Percentiles rank a stretch among this genome's conserved stretches.
Evolutionary conservation across 2,113 vertebrate genomes (phyloP).

Genomic region (Ophthalmolycus amberensis): DNA sequence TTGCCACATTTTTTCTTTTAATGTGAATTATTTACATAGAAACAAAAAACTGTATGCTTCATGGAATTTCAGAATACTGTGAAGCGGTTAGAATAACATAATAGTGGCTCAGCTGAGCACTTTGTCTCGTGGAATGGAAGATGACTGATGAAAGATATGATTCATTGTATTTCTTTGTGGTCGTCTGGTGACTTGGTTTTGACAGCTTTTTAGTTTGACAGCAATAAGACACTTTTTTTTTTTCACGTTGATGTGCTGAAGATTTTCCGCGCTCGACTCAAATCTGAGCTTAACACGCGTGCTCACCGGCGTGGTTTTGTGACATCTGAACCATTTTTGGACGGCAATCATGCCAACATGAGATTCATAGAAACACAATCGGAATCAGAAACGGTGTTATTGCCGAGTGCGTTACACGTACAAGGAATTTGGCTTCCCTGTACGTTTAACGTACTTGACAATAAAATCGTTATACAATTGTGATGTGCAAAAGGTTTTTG

Average conservation of each 20-base stretch:
- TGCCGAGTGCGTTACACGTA: too few relatives aligned
- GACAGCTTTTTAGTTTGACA: not conserved
- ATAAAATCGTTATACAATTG: too few relatives aligned
- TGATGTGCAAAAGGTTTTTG: too few relatives aligned
- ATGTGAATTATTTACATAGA: not conserved
- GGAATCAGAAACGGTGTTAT: too few relatives aligned
- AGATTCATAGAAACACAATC: not conserved
- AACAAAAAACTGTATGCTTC: too few relatives aligned
- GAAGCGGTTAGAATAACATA: not conserved
- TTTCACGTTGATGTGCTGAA: too few relatives aligned
- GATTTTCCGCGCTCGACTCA: too few relatives aligned
- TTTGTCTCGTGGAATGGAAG: not conserved
- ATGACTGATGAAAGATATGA: not conserved
- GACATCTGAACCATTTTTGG: not conserved
- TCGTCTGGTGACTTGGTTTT: not conserved
- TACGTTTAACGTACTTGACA: too few relatives aligned
- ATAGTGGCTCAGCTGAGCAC: not conserved
- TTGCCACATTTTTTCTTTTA: not conserved
- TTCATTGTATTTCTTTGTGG: not conserved
- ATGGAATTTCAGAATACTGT: not conserved
- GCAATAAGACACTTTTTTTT: too few relatives aligned
- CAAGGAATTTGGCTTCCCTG: too few relatives aligned
- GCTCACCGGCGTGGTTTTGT: not conserved
- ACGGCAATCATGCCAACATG: not conserved
- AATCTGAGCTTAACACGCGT: not conserved